Evolutionary conservation across 2,797 vertebrate species (phyloP), one percentile per base, ranked within the genome.

Genomic region (Capromys pilorides): DNA sequence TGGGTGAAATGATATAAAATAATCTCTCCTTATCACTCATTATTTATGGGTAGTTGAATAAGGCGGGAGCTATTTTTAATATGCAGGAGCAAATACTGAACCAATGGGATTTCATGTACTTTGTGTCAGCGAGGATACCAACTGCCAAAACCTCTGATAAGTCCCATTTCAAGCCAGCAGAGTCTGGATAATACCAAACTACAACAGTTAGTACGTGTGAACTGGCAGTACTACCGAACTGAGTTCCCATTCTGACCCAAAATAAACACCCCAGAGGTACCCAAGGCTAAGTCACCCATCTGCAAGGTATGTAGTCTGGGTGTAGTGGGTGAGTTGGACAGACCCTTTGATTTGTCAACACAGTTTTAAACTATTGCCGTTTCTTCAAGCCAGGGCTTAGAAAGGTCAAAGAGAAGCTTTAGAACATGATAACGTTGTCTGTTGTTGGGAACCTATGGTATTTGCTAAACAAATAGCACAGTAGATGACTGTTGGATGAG

Each of bases 61-160:
- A 96, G 93, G 87, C 89, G 93, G 95, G 90, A 98, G 95, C 93
- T 97, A 97, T 97, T 97, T 97, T 93, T 97, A 95, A 91, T 97
- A 96, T 95, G 96, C 6, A 8, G 59, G 59, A 71, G 64, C 85
- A 94, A 93, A 54, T 96, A n/a, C 83, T 92, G 49, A n/a, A 61
- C 59, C 91, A 64, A 28, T 51, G 7, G 89, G 86, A 81, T 91
- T 97, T 88, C 16, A 0, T 79, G 84, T 66, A 26, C 93, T 93
- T 96, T 95, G 96, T 98, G 95, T 98, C 97, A 97, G 88, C 94
- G 83, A 75, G 95, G 69, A 45, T 88, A 77, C 95, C 94, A 96
- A 41, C 81, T 93, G 28, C 59, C 85, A 89, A 94, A 95, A 96
- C 49, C 61, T 88, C 94, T 94, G 97, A 96, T 96, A 66, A 96